A percentile compares a stretch with the other conserved stretches of the same genome.
phyloP scores from a whole-genome alignment of 2,113 vertebrate genomes.

The Albula glossodonta region DNA sequence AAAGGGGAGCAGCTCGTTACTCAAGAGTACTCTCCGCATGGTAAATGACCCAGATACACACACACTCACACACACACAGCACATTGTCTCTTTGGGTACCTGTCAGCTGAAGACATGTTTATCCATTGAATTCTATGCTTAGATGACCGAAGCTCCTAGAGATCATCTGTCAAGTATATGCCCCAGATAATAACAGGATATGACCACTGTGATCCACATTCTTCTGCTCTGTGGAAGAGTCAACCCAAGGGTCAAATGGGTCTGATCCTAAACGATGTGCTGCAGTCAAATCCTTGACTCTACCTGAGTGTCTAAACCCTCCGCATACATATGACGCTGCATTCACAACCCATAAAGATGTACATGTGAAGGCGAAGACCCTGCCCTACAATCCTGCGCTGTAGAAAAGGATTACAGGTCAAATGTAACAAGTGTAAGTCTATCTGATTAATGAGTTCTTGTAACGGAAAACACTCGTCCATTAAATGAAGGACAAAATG shows the following conservation, averaged over 20 bases:
- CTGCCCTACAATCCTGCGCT: no score
- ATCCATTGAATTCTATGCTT: background rate
- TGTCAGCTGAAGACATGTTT: background rate
- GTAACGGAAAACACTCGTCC: no score
- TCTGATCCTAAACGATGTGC: background rate
- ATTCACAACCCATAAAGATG: no score
- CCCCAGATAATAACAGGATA: background rate
- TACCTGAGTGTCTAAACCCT: no score
- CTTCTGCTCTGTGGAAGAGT: background rate
- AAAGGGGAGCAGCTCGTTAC: conserved; percentile 75
- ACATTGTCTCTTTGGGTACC: conserved; percentile 29
- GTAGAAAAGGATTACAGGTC: no score
- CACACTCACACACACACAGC: background rate
- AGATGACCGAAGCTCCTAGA: background rate
- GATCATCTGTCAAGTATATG: background rate
- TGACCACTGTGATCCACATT: background rate
- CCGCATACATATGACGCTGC: no score
- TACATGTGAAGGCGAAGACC: no score
- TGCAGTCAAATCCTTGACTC: no score
- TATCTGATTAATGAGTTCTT: no score
- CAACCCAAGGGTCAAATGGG: background rate
- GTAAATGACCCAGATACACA: conserved; percentile 67
- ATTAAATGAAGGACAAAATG: no score
- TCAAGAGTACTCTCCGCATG: conserved; percentile 60
- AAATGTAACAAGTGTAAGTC: no score